These are phyloP conservation scores for Acomys russatus DNA, from an alignment of 2,797 vertebrate species.

Conservation along the genomic window DNA sequence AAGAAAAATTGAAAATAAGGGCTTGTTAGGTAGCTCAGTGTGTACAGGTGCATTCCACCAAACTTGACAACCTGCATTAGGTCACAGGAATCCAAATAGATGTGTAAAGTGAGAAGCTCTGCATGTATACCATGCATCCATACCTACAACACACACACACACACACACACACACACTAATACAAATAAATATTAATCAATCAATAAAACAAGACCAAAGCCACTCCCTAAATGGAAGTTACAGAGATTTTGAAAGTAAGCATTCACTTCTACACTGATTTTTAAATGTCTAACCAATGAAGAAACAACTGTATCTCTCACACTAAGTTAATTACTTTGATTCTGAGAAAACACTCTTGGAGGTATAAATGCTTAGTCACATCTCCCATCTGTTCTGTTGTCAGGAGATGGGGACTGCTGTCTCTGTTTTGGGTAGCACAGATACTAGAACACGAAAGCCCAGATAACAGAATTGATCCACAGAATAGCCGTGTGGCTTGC, in stretches of 20 bases:
- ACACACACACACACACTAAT: not conserved
- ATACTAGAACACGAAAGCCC: not conserved
- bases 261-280: slow-evolving; percentile 28
- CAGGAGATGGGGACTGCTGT: not conserved
- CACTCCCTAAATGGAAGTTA: not conserved
- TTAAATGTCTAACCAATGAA: slow-evolving; percentile 33
- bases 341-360: not conserved
- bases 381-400: not conserved
- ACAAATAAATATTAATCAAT: not conserved
- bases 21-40: not conserved
- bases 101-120: not conserved
- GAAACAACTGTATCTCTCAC: slow-evolving; percentile 21
- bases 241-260: not conserved
- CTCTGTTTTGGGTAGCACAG: not conserved
- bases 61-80: not conserved
- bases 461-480: not conserved
- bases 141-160: not conserved
- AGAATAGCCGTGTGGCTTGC: not conserved
- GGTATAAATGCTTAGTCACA: not conserved
- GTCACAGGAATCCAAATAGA: not conserved
- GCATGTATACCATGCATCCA: not conserved
- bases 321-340: slow-evolving; percentile 49
- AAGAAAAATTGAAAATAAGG: not conserved
- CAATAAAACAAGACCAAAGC: slow-evolving; percentile 18
- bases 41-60: not conserved